Percentiles rank a stretch among this genome's conserved stretches.
phyloP scores from a whole-genome alignment of 2,888 invertebrate species.

The Ichneumoninae sp. region DNA sequence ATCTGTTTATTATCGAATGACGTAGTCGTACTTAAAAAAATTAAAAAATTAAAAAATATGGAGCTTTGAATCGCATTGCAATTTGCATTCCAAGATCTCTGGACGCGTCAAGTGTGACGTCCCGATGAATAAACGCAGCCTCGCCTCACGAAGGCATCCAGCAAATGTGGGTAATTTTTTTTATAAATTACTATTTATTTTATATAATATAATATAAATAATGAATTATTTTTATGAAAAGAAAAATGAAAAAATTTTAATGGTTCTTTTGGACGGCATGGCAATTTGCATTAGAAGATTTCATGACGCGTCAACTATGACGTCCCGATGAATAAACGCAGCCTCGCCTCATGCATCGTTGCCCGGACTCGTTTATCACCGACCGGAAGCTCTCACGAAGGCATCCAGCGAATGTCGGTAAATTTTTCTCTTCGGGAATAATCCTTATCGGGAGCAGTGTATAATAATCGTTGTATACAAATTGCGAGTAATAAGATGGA shows the following conservation, averaged over 20 bases:
- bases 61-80: not conserved
- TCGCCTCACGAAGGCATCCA: constrained; percentile 46
- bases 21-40: not conserved
- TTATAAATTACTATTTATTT: not conserved
- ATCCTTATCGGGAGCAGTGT: constrained; percentile 31
- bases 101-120: not conserved
- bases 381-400: constrained; percentile 44
- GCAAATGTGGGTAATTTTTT: constrained; percentile 29
- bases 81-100: not conserved
- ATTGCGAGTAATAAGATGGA: not conserved
- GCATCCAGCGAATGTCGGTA: constrained; percentile 28
- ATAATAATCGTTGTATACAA: constrained; percentile 1
- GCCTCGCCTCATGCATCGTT: constrained; percentile 54
- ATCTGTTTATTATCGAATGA: not conserved
- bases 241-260: no score
- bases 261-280: no score
- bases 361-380: constrained; percentile 53
- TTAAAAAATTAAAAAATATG: no score
- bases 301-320: not conserved
- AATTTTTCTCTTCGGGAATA: constrained; percentile 53
- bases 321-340: not conserved
- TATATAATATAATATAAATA: no score
- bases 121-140: not conserved
- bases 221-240: no score
- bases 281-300: not conserved